Evolutionary conservation across 2,113 vertebrate species (phyloP), one percentile per base, ranked within the genome.

Genomic region (Lycaon pictus): DNA sequence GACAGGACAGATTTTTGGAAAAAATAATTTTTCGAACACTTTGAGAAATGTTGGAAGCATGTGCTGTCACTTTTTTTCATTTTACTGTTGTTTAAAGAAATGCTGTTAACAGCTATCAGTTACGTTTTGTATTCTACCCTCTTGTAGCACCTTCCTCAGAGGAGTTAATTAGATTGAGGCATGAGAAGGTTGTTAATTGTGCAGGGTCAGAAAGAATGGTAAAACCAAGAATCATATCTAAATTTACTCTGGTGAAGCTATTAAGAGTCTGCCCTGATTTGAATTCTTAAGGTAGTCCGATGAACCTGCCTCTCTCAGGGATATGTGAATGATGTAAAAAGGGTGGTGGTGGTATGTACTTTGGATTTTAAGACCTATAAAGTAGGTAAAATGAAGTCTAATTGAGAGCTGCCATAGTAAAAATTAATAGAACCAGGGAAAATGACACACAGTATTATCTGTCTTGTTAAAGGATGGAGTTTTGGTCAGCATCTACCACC

Each of bases 131-230:
- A 63, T 74, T 90, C 19, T 94, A 35, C 6, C 11, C 7, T 96
- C 23, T 92, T 92, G 32, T 93, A 88, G 7, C 29, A 83, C 22
- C 17, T 94, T 56, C 32, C 37, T 95, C 84, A 89, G 79, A 97
- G 87, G 88, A 86, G 77, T 95, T 97, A 95, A 89, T 93, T 97
- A 97, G 17, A 67, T 93, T 63, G 58, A 93, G 32, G 32, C 80
- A 62, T 93, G 65, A 82, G 69, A 96, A 77, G 35, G n/a, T 81
- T 95, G 67, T 93, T 96, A 86, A 96, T 96, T 93, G 27, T 96
- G 48, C 37, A 76, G 22, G 6, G 10, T 91, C 37, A 96, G 43
- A 80, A 95, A 51, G 25, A 90, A 60, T 95, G 80, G 17, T 93
- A 85, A 95, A 96, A 71, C 7, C 7, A 96, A 82, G n/a, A 96